These are phyloP conservation scores for Alauda arvensis DNA, from an alignment of 2,797 vertebrate species.

Conservation along the genomic window DNA sequence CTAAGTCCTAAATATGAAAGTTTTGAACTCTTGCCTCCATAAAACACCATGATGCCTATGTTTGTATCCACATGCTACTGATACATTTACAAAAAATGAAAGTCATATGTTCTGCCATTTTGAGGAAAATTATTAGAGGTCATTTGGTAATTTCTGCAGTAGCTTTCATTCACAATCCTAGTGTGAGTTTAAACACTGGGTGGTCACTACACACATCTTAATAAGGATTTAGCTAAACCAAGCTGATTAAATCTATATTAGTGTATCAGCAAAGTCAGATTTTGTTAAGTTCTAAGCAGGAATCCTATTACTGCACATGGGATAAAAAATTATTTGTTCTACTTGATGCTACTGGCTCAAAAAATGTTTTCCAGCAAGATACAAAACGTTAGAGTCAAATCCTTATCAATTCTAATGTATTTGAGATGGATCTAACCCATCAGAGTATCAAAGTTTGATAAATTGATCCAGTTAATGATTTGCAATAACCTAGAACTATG, in stretches of 20 bases:
- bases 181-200: neutral
- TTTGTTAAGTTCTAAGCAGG: slow-evolving; percentile 40
- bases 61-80: neutral
- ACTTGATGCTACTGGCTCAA: neutral
- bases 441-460: neutral
- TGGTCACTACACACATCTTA: slow-evolving; percentile 35
- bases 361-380: neutral
- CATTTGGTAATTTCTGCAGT: neutral
- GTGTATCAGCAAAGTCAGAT: slow-evolving; percentile 36
- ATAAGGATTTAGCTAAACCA: slow-evolving; percentile 30
- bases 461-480: neutral
- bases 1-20: neutral
- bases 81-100: neutral
- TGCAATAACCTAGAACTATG: neutral
- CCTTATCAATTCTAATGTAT: neutral
- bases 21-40: neutral
- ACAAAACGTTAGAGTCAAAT: neutral
- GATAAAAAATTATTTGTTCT: neutral
- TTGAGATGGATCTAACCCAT: neutral
- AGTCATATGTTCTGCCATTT: neutral
- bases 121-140: neutral
- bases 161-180: neutral
- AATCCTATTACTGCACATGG: neutral
- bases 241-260: slow-evolving; percentile 51
- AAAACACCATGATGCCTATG: neutral